Evolutionary conservation across 1,140 invertebrate genomes (phyloP).

Genomic region (Drosophila saltans): DNA sequence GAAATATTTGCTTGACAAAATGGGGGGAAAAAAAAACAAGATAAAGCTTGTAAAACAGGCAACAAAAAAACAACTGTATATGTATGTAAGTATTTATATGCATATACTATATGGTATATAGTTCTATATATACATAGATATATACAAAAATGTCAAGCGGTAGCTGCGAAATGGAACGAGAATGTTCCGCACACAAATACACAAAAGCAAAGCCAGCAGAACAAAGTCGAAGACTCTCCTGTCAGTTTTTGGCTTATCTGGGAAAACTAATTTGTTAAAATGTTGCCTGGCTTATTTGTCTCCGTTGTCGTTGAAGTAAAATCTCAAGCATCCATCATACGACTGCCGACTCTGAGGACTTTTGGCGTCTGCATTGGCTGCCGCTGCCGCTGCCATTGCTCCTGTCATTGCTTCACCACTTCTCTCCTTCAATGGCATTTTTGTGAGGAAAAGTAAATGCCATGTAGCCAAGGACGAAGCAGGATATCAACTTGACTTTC

Average conservation of each 20-base stretch:
- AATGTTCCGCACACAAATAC: slow-evolving; percentile 10
- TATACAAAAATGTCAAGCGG: slow-evolving; percentile 28
- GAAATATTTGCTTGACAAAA: slow-evolving; percentile 7
- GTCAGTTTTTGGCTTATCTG: slow-evolving; percentile 54
- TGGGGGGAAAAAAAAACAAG: slow-evolving; percentile 4
- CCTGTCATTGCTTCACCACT: neutral
- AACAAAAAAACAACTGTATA: slow-evolving; percentile 10
- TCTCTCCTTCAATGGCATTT: slow-evolving; percentile 45
- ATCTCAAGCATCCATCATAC: slow-evolving; percentile 61
- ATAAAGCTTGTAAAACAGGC: slow-evolving; percentile 15
- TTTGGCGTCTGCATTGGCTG: slow-evolving; percentile 47
- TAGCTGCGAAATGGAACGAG: neutral
- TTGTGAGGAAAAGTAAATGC: slow-evolving; percentile 58
- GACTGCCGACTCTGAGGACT: slow-evolving; percentile 44
- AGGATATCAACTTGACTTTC: slow-evolving; percentile 54
- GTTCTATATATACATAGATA: neutral
- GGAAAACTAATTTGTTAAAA: slow-evolving; percentile 77
- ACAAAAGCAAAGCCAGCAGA: slow-evolving; percentile 7
- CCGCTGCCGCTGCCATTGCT: neutral
- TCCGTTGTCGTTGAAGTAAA: slow-evolving; percentile 31
- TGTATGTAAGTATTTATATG: neutral
- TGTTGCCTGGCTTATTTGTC: slow-evolving; percentile 70
- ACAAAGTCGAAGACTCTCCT: slow-evolving; percentile 13
- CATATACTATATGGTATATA: slow-evolving; percentile 2
- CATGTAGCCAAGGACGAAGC: slow-evolving; percentile 37